phyloP scores from a whole-genome alignment of 2,113 vertebrate genomes.

The Seriola dumerili region DNA sequence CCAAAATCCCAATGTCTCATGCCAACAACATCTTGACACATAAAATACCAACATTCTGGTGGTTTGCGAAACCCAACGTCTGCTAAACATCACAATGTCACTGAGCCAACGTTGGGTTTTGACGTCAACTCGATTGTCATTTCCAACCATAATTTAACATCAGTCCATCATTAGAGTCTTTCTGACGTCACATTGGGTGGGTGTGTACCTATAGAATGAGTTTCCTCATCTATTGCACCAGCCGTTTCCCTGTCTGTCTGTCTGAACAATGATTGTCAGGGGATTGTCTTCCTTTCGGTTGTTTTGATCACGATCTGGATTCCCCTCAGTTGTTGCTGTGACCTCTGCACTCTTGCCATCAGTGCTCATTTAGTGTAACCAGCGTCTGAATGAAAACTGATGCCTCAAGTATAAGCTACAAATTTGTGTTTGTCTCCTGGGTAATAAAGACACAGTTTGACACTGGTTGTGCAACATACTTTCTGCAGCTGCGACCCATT shows the following conservation, averaged over 20 bases:
- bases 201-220: neutral
- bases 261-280: neutral
- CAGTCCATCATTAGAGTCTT: too few species aligned
- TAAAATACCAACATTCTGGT: too few species aligned
- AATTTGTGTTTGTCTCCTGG: constrained; percentile 18
- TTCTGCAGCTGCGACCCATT: neutral
- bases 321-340: constrained; percentile 2
- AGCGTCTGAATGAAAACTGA: constrained; percentile 20
- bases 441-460: constrained; percentile 14
- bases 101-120: too few species aligned
- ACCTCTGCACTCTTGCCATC: neutral
- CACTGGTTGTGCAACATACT: constrained; percentile 2
- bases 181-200: too few species aligned
- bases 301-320: constrained; percentile 4
- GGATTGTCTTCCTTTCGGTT: neutral
- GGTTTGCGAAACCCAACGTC: too few species aligned
- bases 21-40: too few species aligned
- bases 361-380: neutral
- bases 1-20: too few species aligned
- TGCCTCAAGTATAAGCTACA: neutral
- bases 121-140: too few species aligned
- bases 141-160: too few species aligned
- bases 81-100: too few species aligned
- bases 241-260: neutral
- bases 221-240: neutral